Evolutionary conservation across 2,113 vertebrate species (phyloP), one percentile per base, ranked within the genome.

Genomic region (Takifugu flavidus): DNA sequence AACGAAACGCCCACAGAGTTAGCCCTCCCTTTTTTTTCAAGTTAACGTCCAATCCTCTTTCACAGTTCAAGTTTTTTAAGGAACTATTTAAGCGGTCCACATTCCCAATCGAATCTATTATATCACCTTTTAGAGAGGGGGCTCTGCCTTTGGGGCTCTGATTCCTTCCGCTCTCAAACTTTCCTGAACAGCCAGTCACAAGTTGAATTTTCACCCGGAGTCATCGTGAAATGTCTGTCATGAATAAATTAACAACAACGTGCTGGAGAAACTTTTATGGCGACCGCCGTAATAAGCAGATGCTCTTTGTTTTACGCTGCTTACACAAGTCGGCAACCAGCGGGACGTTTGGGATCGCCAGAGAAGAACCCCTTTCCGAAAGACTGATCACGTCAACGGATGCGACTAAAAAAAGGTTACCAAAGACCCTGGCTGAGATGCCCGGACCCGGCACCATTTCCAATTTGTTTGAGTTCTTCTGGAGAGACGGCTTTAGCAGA

Each of bases 381-480:
- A 51, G 42, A 2, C 0, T 74, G 72, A 66, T 80, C 39, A 27
- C 59, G 13, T 57, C 83, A 1, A 31, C 39, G 4, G 29, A 61
- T 3, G 66, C 68, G 10, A 67, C 25, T 5, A 53, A 72, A 7
- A 74, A 65, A 13, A 49, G 31, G 4, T 27, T 49, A 42, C 67
- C 88, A 44, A 95, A 91, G 82, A 88, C 53, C 25, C 87, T 96
- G 47, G 79, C 87, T 2, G 93, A 95, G 79, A 95, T 96, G 94
- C 94, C 95, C 0, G 95, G 95, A 71, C 95, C 95, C 53, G 89
- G 87, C 70, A 90, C 91, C 2, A 8, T 94, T 4, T 80, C 87
- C 65, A 95, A 96, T 61, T 73, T 98, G 62, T 49, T 93, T 11
- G 94, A 98, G 82, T 93, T 96, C 79, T 96, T 98, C 79, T 94